Base-by-base conservation (phyloP, 2,888 invertebrate genomes). In the Ochropacha duplaris region DNA sequence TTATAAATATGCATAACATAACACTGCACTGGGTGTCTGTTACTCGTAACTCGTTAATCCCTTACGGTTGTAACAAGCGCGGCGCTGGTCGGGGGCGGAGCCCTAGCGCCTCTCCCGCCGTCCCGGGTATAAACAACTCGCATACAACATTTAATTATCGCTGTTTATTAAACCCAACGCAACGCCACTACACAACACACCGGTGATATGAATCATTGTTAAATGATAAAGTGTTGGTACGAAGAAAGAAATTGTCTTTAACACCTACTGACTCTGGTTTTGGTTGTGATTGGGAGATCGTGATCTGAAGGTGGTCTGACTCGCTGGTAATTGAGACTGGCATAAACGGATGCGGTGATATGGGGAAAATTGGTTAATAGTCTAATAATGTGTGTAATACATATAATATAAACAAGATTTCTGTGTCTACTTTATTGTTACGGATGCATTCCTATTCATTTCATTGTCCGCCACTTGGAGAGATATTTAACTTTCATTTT, bases 141-240 rank as follows among this genome's bases (percentile, higher is more conserved):
- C 78, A 77, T 83, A 88, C 89, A 90, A 88, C 89, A 89, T 92
- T 92, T 91, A 91, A 92, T 92, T 92, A 92, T 88, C 88, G 81
- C 85, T 84, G 85, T 89, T 90, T 88, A 91, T 91, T 90, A 89
- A 90, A 86, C 81, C 83, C 79, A 82, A 78, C 86, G 83, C 86
- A 84, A 84, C 84, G 19, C 44, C 44, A 44, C 44, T 84, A 77
- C 72, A 72, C 76, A 70, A 69, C 71, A 75, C 78, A 79, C 76
- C 75, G 70, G 44, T 44, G 87, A 88, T 88, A 85, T 76, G 66
- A 74, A 86, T 85, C 85, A 78, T 71, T 71, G 79, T 66, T 71
- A 66, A 72, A 78, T 79, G 84, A 85, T 85, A 83, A 79, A 79
- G 74, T 74, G 74, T 54, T 69, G 60, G 68, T 59, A 69, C 72